These are phyloP conservation scores for Tapirus terrestris DNA, from an alignment of 2,113 vertebrate genomes.

Conservation along the genomic window DNA sequence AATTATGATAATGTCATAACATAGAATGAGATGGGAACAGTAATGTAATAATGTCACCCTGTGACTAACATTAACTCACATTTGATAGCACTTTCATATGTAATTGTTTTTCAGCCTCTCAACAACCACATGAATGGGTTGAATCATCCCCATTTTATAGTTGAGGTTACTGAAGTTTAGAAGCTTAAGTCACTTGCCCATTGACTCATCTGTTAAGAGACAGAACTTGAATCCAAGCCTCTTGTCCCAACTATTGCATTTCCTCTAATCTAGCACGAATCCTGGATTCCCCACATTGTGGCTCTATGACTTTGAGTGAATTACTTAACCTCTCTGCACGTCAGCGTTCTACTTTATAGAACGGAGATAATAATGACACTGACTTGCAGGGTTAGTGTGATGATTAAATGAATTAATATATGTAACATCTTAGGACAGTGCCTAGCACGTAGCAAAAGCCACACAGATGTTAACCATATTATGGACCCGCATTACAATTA, in stretches of 20 bases:
- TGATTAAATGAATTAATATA: background rate
- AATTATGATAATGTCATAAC: background rate
- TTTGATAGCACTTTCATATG: rapidly evolving
- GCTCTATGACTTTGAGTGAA: background rate
- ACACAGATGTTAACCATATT: rapidly evolving
- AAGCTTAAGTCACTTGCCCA: background rate
- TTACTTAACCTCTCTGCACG: background rate
- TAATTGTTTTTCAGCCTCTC: background rate
- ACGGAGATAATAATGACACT: background rate
- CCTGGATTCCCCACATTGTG: background rate
- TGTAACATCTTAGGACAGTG: background rate
- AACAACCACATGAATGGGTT: rapidly evolving
- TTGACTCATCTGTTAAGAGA: background rate
- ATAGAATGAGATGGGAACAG: background rate
- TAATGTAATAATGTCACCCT: too few relatives aligned
- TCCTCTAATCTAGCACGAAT: background rate
- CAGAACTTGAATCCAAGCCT: too few relatives aligned
- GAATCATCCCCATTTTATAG: background rate
- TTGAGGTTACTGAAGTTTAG: background rate
- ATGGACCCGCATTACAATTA: background rate
- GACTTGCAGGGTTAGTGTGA: background rate
- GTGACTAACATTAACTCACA: background rate
- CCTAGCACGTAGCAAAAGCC: background rate
- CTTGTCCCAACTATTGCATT: background rate
- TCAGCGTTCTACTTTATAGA: background rate